Conservation (phyloP, 2,888 invertebrate species). For the Phania funesta region DNA sequence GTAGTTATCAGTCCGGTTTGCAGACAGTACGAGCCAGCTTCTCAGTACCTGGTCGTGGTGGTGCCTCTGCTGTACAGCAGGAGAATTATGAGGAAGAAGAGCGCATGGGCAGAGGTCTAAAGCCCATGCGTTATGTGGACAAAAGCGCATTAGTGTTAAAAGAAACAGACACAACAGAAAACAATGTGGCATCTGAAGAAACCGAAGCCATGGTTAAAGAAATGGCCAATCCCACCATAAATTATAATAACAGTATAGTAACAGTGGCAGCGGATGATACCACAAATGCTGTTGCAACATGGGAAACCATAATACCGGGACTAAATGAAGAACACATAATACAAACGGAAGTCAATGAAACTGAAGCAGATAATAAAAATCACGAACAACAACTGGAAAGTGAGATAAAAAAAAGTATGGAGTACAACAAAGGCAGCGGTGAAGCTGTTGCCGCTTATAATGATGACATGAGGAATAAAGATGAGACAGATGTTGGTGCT, state of each 20-base stretch:
- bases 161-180: slow-evolving; percentile 67
- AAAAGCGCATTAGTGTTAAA: slow-evolving; percentile 78
- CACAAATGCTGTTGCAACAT: slow-evolving; percentile 68
- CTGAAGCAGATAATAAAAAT: slow-evolving; percentile 35
- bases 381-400: slow-evolving; percentile 7
- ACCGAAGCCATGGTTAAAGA: slow-evolving; percentile 65
- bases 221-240: slow-evolving; percentile 60
- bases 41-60: slow-evolving; percentile 84
- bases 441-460: not conserved
- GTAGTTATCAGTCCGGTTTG: slow-evolving; percentile 90
- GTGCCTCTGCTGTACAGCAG: slow-evolving; percentile 76
- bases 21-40: slow-evolving; percentile 90
- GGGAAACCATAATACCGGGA: slow-evolving; percentile 72
- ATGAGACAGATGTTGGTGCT: slow-evolving; percentile 33
- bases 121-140: slow-evolving; percentile 78
- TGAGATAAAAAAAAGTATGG: not conserved
- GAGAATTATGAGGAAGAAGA: slow-evolving; percentile 77
- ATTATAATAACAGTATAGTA: slow-evolving; percentile 23
- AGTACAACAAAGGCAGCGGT: not conserved
- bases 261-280: slow-evolving; percentile 43
- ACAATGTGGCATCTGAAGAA: slow-evolving; percentile 53
- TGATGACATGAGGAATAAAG: slow-evolving; percentile 12
- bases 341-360: slow-evolving; percentile 56
- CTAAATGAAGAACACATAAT: slow-evolving; percentile 72
- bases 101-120: slow-evolving; percentile 76